phyloP scores from a whole-genome alignment of 2,797 vertebrate species.

The Amphiprion clarkii region DNA sequence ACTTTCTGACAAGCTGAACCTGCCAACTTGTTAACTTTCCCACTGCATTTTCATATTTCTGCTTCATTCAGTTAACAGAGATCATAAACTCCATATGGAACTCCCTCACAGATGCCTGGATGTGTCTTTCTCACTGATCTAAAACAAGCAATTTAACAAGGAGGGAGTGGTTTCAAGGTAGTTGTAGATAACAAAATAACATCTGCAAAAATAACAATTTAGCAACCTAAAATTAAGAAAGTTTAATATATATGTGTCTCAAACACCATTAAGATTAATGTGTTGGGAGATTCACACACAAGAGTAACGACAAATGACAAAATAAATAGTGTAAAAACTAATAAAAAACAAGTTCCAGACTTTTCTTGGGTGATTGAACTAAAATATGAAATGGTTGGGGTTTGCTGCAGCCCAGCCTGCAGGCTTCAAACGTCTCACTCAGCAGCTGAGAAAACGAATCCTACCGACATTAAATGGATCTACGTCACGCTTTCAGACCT shows the following conservation, averaged over 20 bases:
- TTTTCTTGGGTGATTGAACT: neutral
- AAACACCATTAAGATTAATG: neutral
- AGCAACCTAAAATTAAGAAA: neutral
- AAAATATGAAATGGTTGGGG: no score
- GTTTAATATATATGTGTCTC: neutral
- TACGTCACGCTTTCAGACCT: slow-evolving; percentile 24
- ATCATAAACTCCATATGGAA: no score
- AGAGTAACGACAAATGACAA: no score
- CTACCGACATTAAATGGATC: slow-evolving; percentile 21
- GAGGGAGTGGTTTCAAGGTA: neutral
- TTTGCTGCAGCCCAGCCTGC: neutral
- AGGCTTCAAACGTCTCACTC: slow-evolving; percentile 31
- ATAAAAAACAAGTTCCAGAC: no score
- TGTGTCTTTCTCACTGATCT: neutral
- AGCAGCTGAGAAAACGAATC: slow-evolving; percentile 28
- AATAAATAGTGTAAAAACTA: no score
- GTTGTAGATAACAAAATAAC: no score
- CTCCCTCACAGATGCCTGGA: neutral
- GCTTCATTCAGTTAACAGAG: no score
- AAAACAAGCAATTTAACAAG: neutral
- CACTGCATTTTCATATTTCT: no score
- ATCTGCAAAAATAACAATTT: neutral
- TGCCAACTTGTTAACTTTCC: no score
- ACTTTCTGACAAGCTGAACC: no score
- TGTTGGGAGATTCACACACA: no score